Percentiles rank a stretch among this genome's conserved stretches.
These are phyloP conservation scores for silkworm (Bombyx mori) DNA, from an alignment of 1,140 invertebrate species.

Conservation along the genomic window DNA sequence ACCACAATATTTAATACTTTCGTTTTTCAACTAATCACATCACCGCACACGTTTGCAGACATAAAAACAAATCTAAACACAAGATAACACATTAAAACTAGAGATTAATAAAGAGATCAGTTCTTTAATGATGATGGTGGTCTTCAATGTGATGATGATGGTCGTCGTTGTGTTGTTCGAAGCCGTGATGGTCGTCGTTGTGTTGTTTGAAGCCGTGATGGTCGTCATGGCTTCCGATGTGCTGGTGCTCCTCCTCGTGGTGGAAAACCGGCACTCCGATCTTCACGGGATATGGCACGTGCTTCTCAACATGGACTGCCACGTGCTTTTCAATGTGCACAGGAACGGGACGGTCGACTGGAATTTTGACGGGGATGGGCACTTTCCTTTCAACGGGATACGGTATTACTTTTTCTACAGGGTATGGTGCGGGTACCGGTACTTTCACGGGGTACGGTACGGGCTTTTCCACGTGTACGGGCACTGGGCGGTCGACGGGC, in stretches of 20 bases:
- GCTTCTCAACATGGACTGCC: slow-evolving; percentile 74
- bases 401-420: slow-evolving; percentile 72
- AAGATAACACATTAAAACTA: slow-evolving; percentile 71
- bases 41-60: slow-evolving; percentile 35
- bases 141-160: slow-evolving; percentile 36
- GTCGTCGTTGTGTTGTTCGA: slow-evolving; percentile 41
- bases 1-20: slow-evolving; percentile 51
- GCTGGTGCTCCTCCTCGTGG: slow-evolving; percentile 48
- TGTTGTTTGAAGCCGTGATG: slow-evolving; percentile 29
- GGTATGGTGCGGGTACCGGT: slow-evolving; percentile 72
- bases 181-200: slow-evolving; percentile 32
- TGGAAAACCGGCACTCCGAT: slow-evolving; percentile 70
- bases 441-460: slow-evolving; percentile 74
- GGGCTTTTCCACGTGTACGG: slow-evolving; percentile 73
- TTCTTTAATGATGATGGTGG: slow-evolving; percentile 41
- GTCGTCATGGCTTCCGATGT: slow-evolving; percentile 28
- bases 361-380: slow-evolving; percentile 74
- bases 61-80: slow-evolving; percentile 60
- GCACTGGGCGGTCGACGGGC: slow-evolving; percentile 74
- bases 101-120: slow-evolving; percentile 63
- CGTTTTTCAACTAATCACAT: slow-evolving; percentile 41
- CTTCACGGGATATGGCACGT: slow-evolving; percentile 71
- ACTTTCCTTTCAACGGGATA: slow-evolving; percentile 75
- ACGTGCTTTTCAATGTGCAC: slow-evolving; percentile 77
- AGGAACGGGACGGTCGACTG: slow-evolving; percentile 71